Evolutionary conservation across 2,797 vertebrate species (phyloP), one percentile per base, ranked within the genome.

Genomic region (Lophotriccus pileatus): DNA sequence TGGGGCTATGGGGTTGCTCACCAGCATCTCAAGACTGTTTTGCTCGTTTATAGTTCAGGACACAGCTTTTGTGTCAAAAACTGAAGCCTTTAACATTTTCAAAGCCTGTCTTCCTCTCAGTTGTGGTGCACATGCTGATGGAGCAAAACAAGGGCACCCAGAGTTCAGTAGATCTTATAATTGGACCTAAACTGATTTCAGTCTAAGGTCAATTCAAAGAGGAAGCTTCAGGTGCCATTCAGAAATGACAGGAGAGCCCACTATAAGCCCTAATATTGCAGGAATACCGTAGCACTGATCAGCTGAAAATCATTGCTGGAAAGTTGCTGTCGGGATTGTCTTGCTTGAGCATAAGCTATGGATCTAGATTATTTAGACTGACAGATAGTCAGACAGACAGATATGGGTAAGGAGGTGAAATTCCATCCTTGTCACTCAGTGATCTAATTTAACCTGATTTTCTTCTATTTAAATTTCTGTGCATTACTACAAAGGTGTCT

Each of bases 111-210:
- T 88, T 84, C 59, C 58, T 90, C 90, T 93, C 83, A 70, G 88
- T 63, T 93, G 32, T 78, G 68, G 83, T 90, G 44, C 75, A 83
- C 70, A 49, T 73, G 34, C 44, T 75, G 87, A 90, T 80, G 75
- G 89, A 90, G 78, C 67, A 91, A 94, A 94, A 93, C 66, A 95
- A 90, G 93, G 88, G 91, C 89, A 93, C 41, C 14, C 36, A 85
- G 94, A 97, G 94, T 95, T 96, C 95, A 94, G 75, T 23, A 56
- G 63, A 75, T 97, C 77, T 94, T 80, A 80, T 93, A 96, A 97
- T 94, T 95, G 89, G 82, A 92, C 89, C 22, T 93, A 91, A 93
- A 91, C 90, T 89, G 59, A 79, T 93, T 89, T 87, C 74, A 66
- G n/a, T 46, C 82, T 93, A 79, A 96, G 90, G 93, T 95, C 94